phyloP scores from a whole-genome alignment of 2,888 invertebrate genomes.

The Trissoscelio sp. region DNA sequence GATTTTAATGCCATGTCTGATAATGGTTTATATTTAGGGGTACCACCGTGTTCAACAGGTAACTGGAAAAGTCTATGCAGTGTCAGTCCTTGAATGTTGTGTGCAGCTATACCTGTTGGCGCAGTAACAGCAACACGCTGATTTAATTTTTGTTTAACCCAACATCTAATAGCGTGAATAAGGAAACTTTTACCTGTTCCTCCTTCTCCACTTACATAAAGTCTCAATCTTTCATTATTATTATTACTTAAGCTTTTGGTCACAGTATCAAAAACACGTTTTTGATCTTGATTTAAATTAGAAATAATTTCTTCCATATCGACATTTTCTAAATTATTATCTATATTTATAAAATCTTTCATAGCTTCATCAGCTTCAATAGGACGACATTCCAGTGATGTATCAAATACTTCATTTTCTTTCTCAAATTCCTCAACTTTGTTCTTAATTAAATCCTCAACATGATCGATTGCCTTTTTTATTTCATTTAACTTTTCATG shows the following conservation, averaged over 20 bases:
- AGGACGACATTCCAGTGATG: slow-evolving; percentile 27
- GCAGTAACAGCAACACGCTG: slow-evolving; percentile 74
- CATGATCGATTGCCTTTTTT: slow-evolving; percentile 10
- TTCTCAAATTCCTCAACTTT: slow-evolving; percentile 32
- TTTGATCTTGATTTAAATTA: slow-evolving; percentile 53
- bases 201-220: slow-evolving; percentile 72
- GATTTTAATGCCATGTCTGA: slow-evolving; percentile 9
- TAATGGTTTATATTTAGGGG: background rate
- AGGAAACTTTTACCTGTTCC: slow-evolving; percentile 75
- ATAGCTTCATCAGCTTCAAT: slow-evolving; percentile 41
- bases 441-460: slow-evolving; percentile 5
- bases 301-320: slow-evolving; percentile 58
- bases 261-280: slow-evolving; percentile 18
- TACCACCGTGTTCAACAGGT: slow-evolving; percentile 60
- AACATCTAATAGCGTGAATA: slow-evolving; percentile 1
- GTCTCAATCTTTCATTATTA: slow-evolving; percentile 56
- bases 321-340: background rate
- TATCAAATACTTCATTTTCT: background rate
- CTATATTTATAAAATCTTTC: slow-evolving; percentile 17
- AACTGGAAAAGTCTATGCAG: slow-evolving; percentile 72
- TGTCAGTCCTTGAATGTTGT: slow-evolving; percentile 70
- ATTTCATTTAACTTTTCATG: slow-evolving; percentile 15
- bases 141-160: slow-evolving; percentile 47
- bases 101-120: slow-evolving; percentile 77
- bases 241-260: slow-evolving; percentile 50